Evolutionary conservation across 1,140 invertebrate species (phyloP), one percentile per base, ranked within the genome.

Genomic region (Prorops nasuta): DNA sequence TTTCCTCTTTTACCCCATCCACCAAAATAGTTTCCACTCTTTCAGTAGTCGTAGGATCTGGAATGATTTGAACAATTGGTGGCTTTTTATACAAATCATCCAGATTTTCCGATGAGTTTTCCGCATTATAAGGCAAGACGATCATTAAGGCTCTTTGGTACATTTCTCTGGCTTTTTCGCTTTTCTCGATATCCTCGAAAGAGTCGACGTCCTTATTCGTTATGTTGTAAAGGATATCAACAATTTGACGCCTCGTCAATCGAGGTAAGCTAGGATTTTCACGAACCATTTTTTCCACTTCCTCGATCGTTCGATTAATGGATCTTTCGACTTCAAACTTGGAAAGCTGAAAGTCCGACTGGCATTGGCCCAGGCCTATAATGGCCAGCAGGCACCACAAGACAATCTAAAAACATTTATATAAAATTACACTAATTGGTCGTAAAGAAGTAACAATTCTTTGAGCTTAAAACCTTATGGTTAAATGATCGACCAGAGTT

Each of bases 181-280:
- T 69, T 17, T 67, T 60, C 9, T 73, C 75, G 8, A 75, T 67
- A 16, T 76, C 71, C 3, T 71, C 59, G 7, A 76, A 67, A 34
- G 67, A 57, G 0, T 75, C 58, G 62, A 78, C 63, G 10, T 83
- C 80, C 58, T 80, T 79, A 2, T 76, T 71, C 31, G 79, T 78
- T 44, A 85, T 84, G 38, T 85, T 83, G 42, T 80, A 73, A 9
- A 86, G 63, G 21, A 85, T 74, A 19, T 80, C 72, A 2, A 85
- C 64, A 36, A 86, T 86, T 51, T 86, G 81, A 7, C 74, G 69
- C 50, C 81, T 67, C 2, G 74, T 78, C 10, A 86, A 67, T 20
- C 79, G 73, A 1, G 85, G 84, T 15, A 86, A 57, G 12, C 67
- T 71, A 2, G 79, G 67, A 56, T 86, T 79, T 18, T 73, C 67